Evolutionary conservation across 2,113 vertebrate genomes (phyloP).

Genomic region (Octodon degus): DNA sequence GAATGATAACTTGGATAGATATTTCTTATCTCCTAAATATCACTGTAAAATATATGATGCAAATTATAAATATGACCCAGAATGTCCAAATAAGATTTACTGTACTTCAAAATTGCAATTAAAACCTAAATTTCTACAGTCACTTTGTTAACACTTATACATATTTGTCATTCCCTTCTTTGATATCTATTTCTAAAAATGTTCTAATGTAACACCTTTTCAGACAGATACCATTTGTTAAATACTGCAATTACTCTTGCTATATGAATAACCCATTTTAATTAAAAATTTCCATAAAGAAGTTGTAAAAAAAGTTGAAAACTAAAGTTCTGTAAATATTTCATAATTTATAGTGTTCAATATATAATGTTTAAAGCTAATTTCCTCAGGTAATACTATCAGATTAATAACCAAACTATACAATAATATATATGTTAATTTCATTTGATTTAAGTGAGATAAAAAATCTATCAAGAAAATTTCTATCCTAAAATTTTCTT

Average conservation of each 20-base stretch:
- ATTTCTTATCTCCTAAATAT: slow-evolving; percentile 5
- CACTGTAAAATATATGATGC: background rate
- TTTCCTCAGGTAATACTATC: slow-evolving; percentile 1
- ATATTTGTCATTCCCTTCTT: slow-evolving; percentile 6
- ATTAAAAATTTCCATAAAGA: slow-evolving; percentile 43
- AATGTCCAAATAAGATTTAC: slow-evolving; percentile 25
- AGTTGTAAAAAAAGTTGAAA: background rate
- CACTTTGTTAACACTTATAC: background rate
- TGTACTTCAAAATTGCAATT: slow-evolving; percentile 36
- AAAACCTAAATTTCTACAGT: slow-evolving; percentile 26
- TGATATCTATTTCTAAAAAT: slow-evolving; percentile 7
- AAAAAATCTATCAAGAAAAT: background rate
- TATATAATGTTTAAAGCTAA: background rate
- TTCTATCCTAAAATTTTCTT: slow-evolving; percentile 30
- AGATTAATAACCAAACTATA: background rate
- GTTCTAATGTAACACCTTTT: background rate
- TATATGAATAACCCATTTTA: background rate
- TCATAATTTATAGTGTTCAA: background rate
- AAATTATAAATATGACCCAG: slow-evolving; percentile 1
- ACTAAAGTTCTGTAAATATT: background rate
- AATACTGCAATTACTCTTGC: background rate
- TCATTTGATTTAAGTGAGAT: slow-evolving; percentile 42
- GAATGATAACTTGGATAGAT: background rate
- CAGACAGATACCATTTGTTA: background rate
- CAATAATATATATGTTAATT: background rate